These are phyloP conservation scores for Kryphioiulus occultus DNA, from an alignment of 2,888 invertebrate genomes.

Conservation along the genomic window DNA sequence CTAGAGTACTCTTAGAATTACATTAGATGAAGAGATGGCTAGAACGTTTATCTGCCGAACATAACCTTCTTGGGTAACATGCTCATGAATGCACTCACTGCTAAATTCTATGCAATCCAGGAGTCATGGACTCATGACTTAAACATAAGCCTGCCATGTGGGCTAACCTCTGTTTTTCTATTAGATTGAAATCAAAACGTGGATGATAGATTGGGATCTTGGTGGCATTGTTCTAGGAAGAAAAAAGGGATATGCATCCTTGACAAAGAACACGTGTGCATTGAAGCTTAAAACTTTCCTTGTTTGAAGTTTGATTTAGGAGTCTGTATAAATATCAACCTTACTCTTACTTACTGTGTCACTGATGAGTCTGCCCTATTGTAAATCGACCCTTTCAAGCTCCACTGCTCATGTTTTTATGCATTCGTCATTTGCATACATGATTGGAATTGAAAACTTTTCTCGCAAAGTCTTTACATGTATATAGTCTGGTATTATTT, in stretches of 20 bases:
- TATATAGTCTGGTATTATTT: not conserved
- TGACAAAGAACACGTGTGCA: constrained; percentile 8
- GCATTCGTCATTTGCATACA: not conserved
- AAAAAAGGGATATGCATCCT: not conserved
- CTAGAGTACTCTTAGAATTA: too few species aligned
- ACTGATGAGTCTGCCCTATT: not conserved
- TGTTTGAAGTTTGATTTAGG: not conserved
- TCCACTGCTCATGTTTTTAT: not conserved
- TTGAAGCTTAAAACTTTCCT: not conserved
- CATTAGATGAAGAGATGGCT: too few species aligned
- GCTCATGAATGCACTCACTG: not conserved
- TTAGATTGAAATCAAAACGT: not conserved
- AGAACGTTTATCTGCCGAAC: too few species aligned
- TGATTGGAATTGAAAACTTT: not conserved
- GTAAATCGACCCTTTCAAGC: constrained; percentile 3
- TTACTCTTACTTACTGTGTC: not conserved
- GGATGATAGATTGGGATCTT: not conserved
- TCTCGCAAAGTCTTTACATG: not conserved
- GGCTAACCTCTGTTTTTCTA: not conserved
- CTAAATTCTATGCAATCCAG: not conserved
- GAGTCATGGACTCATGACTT: not conserved
- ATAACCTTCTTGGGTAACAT: not conserved
- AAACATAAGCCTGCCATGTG: not conserved
- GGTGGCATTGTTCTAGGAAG: not conserved
- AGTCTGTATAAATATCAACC: not conserved